These are phyloP conservation scores for Kryphioiulus occultus DNA, from an alignment of 2,888 invertebrate species.

Conservation along the genomic window DNA sequence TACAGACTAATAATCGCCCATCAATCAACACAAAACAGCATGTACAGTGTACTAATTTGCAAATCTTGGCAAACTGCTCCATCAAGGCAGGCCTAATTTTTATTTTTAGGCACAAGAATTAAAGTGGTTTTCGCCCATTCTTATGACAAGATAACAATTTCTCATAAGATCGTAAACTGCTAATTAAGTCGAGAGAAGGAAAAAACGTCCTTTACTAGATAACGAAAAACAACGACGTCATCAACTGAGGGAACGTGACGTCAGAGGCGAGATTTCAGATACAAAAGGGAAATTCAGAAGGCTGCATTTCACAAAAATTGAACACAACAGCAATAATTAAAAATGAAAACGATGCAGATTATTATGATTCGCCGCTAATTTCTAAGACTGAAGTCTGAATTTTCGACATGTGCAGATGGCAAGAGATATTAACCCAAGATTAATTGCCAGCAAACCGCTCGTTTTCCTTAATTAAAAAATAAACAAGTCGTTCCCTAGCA, in stretches of 20 bases:
- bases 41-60: neutral
- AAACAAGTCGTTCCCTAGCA: neutral
- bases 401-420: too few species aligned
- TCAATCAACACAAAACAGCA: neutral
- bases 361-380: neutral
- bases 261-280: neutral
- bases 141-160: neutral
- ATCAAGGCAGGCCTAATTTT: neutral
- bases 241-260: neutral
- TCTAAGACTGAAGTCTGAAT: neutral
- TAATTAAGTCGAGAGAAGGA: neutral
- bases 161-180: neutral
- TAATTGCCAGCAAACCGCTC: neutral
- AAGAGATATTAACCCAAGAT: neutral
- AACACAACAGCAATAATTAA: neutral
- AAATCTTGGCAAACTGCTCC: neutral
- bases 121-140: neutral
- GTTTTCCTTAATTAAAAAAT: neutral
- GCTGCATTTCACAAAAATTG: neutral
- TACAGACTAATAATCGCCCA: neutral
- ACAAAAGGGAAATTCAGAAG: conserved; percentile 21
- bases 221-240: neutral
- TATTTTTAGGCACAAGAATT: neutral
- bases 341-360: neutral
- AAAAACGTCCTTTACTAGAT: neutral